Percentiles rank a stretch among this genome's conserved stretches.
phyloP scores from a whole-genome alignment of 2,797 vertebrate genomes.

The Lerista edwardsae region DNA sequence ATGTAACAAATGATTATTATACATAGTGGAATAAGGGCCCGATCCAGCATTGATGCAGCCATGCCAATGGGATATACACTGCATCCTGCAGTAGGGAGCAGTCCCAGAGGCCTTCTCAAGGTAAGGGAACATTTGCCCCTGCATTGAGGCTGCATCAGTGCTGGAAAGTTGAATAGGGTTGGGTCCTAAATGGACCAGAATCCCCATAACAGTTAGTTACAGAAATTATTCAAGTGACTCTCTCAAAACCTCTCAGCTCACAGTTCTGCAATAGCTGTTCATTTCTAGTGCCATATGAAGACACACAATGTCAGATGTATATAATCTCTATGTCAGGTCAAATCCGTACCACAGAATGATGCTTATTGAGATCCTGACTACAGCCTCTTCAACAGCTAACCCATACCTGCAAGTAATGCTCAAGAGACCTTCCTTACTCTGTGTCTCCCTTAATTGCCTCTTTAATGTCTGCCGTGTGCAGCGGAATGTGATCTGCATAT shows the following conservation, averaged over 20 bases:
- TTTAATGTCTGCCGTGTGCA: neutral
- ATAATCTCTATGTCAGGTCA: neutral
- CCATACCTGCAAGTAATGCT: neutral
- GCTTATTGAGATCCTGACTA: neutral
- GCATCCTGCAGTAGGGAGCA: no score
- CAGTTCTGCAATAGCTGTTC: neutral
- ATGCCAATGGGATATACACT: no score
- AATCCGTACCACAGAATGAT: neutral
- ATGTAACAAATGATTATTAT: no score
- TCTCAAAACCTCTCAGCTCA: neutral
- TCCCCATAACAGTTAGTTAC: neutral
- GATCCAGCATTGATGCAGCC: no score
- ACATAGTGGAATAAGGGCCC: no score
- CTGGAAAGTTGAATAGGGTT: no score
- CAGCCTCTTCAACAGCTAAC: neutral
- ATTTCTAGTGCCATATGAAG: neutral
- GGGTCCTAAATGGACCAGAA: neutral
- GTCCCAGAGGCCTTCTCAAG: no score
- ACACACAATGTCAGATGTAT: neutral
- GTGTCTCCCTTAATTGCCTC: neutral
- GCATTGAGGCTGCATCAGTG: no score
- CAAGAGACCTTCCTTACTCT: neutral
- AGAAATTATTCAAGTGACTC: constrained; percentile 3
- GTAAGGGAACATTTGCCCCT: no score
- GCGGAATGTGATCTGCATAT: neutral